phyloP scores from a whole-genome alignment of 2,113 vertebrate species.

The Peromyscus maniculatus region DNA sequence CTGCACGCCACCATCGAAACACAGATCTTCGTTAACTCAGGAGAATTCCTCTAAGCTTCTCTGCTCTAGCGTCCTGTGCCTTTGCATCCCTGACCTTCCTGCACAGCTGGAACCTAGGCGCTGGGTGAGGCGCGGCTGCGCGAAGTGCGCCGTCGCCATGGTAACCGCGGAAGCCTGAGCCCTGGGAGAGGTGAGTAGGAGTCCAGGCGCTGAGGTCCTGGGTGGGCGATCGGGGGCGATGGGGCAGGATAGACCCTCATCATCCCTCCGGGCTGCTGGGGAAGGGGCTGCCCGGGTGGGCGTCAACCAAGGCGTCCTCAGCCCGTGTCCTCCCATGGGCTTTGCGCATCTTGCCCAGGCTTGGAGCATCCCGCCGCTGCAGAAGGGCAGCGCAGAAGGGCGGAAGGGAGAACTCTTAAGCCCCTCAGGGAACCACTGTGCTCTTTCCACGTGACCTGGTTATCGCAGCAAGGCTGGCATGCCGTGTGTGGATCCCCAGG shows the following conservation, averaged over 20 bases:
- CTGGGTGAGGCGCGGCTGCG: not conserved
- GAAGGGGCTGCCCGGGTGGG: not conserved
- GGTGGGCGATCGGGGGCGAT: accelerated
- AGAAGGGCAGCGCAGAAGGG: not conserved
- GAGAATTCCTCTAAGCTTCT: accelerated
- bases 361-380: not conserved
- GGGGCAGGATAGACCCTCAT: accelerated
- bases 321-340: not conserved
- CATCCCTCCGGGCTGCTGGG: accelerated
- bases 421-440: not conserved
- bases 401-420: not conserved
- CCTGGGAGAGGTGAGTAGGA: not conserved
- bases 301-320: not conserved
- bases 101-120: not conserved
- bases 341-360: not conserved
- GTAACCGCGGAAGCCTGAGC: constrained; percentile 39
- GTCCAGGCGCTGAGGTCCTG: accelerated
- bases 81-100: not conserved
- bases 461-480: not conserved
- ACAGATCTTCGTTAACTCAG: not conserved
- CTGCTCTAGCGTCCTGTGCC: not conserved
- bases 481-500: not conserved
- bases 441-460: too few species aligned
- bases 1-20: not conserved
- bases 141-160: constrained; percentile 44